Evolutionary conservation across 1,140 invertebrate genomes (phyloP), one percentile per base, ranked within the genome.

Genomic region (Chlorops oryzae): DNA sequence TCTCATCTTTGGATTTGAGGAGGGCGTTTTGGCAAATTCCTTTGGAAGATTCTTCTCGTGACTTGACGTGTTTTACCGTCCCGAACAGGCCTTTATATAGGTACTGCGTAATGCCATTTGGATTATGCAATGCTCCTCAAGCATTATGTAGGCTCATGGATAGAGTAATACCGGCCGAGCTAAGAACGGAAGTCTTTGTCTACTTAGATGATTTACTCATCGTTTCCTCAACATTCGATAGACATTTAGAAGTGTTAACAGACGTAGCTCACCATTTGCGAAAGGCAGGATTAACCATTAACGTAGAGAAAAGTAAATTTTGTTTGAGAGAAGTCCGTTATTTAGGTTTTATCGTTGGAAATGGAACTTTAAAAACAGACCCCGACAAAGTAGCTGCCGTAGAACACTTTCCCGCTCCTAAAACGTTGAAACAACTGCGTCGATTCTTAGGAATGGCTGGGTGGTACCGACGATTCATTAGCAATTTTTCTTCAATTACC

Each of bases 371-470:
- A 0, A 35, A 54, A 9, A 62, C 63, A 0, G 65, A 74, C 43
- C 52, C 37, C 3, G 44, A 51, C 4, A 64, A 65, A 39, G 38
- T 67, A 0, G n/a, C 5, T 3, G 56, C 59, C 0, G 47, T 55
- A 15, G 38, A 12, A 21, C 28, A 47, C 21, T 55, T 47, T 37
- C 49, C 49, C 7, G 10, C 24, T 2, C 53, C 53, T 6, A 51
- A 44, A 34, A 43, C 53, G 28, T 44, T 64, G 5, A 73, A 65
- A 41, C 65, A 75, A 37, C 18, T 78, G 0, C 48, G 70, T 18
- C 45, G 63, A 2, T 77, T 78, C 52, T 47, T 77, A 0, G 75
- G 76, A 2, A 71, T 76, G 47, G 58, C 65, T 0, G 59, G 59
- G 0, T 74, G 67, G 70, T 73, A 73, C 38, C 50, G 69, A 1